Evolutionary conservation across 1,140 invertebrate species (phyloP).

Genomic region (Drosophila varians): DNA sequence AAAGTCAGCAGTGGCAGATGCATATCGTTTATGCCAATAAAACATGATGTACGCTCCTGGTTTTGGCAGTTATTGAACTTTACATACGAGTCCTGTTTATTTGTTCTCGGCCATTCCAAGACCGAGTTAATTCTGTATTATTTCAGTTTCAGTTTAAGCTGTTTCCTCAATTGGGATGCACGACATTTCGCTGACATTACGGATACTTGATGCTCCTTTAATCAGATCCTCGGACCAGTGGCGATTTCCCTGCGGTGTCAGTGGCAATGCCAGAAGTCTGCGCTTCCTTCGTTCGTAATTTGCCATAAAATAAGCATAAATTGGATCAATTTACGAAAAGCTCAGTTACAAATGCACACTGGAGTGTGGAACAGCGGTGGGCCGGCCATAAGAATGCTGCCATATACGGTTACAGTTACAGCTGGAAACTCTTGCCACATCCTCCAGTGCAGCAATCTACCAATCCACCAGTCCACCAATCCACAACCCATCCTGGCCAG

Average conservation of each 20-base stretch:
- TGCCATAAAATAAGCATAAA: conserved; percentile 81
- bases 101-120: background rate
- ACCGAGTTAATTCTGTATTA: background rate
- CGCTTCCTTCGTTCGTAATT: conserved; percentile 62
- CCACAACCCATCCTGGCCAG: conserved; percentile 25
- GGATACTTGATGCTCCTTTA: conserved; percentile 29
- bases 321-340: conserved; percentile 80
- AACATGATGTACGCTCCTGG: background rate
- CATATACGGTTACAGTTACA: conserved; percentile 40
- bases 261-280: conserved; percentile 14
- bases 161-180: background rate
- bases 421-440: conserved; percentile 23
- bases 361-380: conserved; percentile 19
- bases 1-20: conserved; percentile 6
- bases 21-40: conserved; percentile 1
- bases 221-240: conserved; percentile 22
- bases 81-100: background rate
- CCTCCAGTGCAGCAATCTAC: background rate
- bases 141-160: background rate
- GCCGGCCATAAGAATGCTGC: conserved; percentile 24
- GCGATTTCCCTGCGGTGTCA: conserved; percentile 24
- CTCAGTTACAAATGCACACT: conserved; percentile 68
- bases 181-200: conserved; percentile 35
- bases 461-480: conserved; percentile 29
- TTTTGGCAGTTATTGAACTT: conserved; percentile 3